phyloP scores from a whole-genome alignment of 2,797 vertebrate species.

The Lepus townsendii region DNA sequence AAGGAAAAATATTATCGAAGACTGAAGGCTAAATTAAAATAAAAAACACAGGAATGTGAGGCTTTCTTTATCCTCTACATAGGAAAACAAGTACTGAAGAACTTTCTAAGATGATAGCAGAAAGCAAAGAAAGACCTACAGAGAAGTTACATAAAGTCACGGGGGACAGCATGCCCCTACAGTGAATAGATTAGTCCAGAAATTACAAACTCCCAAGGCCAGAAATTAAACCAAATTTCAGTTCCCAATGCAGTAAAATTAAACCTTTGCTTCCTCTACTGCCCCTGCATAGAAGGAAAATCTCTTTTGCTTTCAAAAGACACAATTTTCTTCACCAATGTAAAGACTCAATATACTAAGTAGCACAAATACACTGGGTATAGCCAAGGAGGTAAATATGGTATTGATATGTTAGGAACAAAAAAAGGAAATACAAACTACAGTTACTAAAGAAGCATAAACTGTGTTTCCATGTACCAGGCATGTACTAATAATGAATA shows the following conservation, averaged over 20 bases:
- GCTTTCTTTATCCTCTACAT: constrained; percentile 1
- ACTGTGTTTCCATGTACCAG: not conserved
- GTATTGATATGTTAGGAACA: not conserved
- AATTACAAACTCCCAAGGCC: not conserved
- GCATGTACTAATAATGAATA: not conserved
- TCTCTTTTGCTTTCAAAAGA: constrained; percentile 42
- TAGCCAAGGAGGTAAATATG: not conserved
- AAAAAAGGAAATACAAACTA: not conserved
- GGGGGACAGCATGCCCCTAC: not conserved
- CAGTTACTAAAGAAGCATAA: constrained; percentile 22
- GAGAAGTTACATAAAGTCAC: not conserved
- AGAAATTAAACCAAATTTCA: constrained; percentile 48
- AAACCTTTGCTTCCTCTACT: not conserved
- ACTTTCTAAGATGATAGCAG: constrained; percentile 4
- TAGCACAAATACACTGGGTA: not conserved
- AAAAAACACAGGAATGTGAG: not conserved
- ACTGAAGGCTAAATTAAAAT: not conserved
- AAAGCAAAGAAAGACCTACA: constrained; percentile 7
- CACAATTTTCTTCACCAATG: constrained; percentile 45
- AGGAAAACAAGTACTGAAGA: not conserved
- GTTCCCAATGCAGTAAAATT: not conserved
- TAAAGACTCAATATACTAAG: constrained; percentile 40
- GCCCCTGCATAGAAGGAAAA: not conserved
- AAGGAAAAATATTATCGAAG: not conserved
- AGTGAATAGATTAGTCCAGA: not conserved